Conservation (phyloP, 2,113 vertebrate genomes). For the Trichechus manatus region DNA sequence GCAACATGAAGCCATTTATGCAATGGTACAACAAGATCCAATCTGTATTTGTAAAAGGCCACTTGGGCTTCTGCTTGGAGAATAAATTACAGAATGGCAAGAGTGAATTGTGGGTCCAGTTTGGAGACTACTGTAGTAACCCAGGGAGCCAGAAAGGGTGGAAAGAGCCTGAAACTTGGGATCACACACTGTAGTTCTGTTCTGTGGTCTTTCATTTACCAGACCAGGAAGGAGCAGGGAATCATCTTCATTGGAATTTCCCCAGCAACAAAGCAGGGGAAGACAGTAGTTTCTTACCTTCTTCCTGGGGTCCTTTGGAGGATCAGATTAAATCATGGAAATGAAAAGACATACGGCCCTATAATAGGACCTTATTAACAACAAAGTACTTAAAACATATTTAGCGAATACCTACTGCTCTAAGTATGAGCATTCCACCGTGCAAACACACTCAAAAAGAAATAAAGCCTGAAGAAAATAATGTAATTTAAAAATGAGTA, state of each 20-base stretch:
- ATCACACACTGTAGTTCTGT: neutral
- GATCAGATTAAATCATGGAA: slow-evolving; percentile 26
- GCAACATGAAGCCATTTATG: neutral
- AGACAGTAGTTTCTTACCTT: neutral
- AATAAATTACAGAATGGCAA: neutral
- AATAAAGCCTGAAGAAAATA: slow-evolving; percentile 11
- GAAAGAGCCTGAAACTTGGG: neutral
- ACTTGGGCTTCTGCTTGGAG: neutral
- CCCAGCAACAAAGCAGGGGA: neutral
- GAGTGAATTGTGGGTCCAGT: neutral
- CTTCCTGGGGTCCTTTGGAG: neutral
- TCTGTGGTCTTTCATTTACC: neutral
- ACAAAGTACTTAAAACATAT: neutral
- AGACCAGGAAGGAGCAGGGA: neutral
- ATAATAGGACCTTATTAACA: neutral
- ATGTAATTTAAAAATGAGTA: neutral
- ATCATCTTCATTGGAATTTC: neutral
- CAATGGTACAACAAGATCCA: neutral
- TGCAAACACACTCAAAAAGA: neutral
- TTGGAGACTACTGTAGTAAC: neutral
- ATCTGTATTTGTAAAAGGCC: neutral
- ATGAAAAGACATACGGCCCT: neutral
- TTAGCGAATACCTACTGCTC: neutral
- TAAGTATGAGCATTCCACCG: neutral
- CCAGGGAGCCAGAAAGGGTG: too few relatives aligned